These are phyloP conservation scores for Sturnira hondurensis DNA, from an alignment of 2,113 vertebrate species.

Conservation along the genomic window DNA sequence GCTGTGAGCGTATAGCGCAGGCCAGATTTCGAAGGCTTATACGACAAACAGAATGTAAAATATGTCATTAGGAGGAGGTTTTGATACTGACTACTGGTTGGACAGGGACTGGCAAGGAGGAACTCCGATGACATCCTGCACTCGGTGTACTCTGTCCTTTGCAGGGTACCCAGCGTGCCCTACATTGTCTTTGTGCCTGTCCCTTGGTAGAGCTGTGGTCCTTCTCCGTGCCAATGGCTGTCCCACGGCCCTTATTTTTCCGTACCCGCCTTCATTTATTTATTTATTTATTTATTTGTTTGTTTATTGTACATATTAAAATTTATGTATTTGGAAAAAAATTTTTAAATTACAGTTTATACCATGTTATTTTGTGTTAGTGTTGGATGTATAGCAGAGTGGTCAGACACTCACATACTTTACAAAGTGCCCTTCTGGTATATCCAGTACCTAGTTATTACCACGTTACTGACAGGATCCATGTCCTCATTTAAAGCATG, in stretches of 20 bases:
- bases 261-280: neutral
- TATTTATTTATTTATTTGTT: no score
- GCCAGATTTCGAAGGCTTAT: neutral
- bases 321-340: neutral
- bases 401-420: neutral
- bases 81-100: neutral
- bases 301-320: neutral
- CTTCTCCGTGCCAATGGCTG: neutral
- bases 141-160: neutral
- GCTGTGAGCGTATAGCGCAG: neutral
- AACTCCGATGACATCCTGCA: fast-evolving
- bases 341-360: neutral
- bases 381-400: neutral
- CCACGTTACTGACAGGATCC: neutral
- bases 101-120: neutral
- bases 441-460: neutral
- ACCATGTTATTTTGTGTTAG: neutral
- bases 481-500: neutral
- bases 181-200: neutral
- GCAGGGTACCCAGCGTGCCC: neutral
- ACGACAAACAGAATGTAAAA: neutral
- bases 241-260: neutral
- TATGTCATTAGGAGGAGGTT: neutral
- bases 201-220: neutral
- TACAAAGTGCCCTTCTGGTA: neutral